Conservation (phyloP, 2,888 invertebrate genomes). For the Zaprionus lineosus region DNA sequence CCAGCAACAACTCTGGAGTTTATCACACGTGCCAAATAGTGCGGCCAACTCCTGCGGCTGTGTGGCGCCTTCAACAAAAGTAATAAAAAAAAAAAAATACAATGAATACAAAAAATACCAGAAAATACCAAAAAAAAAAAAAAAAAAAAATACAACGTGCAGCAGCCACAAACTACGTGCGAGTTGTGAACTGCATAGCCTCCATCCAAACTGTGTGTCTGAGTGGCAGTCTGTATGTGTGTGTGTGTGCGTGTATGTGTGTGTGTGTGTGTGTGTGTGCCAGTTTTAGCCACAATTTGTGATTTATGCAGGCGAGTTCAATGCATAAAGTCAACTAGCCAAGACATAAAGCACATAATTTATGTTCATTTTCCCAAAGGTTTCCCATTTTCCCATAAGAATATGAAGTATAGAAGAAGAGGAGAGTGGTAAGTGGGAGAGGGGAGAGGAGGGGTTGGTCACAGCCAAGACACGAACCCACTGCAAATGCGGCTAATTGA, state of each 20-base stretch:
- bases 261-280: slow-evolving; percentile 20
- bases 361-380: slow-evolving; percentile 55
- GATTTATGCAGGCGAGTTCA: slow-evolving; percentile 72
- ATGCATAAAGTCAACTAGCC: slow-evolving; percentile 72
- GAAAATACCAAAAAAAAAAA: not conserved
- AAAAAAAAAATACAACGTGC: slow-evolving; percentile 31
- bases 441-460: too few species aligned
- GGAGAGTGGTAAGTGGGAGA: too few species aligned
- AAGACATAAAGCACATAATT: slow-evolving; percentile 69
- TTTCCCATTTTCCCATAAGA: too few species aligned
- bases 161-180: slow-evolving; percentile 56
- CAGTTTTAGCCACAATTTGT: slow-evolving; percentile 38
- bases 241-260: slow-evolving; percentile 2
- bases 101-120: slow-evolving; percentile 14
- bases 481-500: slow-evolving; percentile 61
- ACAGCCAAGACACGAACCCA: not conserved
- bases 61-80: slow-evolving; percentile 29
- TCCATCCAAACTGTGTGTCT: not conserved
- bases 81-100: not conserved
- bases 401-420: too few species aligned
- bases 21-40: slow-evolving; percentile 77
- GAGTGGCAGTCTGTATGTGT: too few species aligned
- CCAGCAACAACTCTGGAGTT: slow-evolving; percentile 73
- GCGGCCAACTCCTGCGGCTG: slow-evolving; percentile 61
- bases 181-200: slow-evolving; percentile 42